Conservation (phyloP, 2,888 invertebrate species). For the Subacronicta megacephala region DNA sequence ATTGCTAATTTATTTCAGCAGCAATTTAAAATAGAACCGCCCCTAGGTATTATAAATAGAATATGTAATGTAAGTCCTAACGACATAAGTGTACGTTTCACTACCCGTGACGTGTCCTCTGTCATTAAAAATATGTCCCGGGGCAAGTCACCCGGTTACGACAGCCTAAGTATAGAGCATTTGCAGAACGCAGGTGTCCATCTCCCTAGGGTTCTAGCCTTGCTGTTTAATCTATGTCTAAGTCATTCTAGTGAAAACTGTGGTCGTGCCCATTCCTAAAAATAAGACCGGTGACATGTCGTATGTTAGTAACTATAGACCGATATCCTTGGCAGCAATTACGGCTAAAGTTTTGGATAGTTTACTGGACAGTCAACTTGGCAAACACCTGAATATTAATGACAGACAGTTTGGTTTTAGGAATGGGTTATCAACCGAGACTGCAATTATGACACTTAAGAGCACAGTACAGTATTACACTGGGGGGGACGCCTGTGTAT, state of each 20-base stretch:
- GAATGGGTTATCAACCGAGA: neutral
- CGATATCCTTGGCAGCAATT: neutral
- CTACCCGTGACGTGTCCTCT: neutral
- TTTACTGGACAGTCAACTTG: neutral
- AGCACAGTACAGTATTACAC: neutral
- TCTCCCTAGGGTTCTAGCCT: slow-evolving; percentile 1
- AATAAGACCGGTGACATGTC: slow-evolving; percentile 6
- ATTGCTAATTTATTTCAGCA: slow-evolving; percentile 1
- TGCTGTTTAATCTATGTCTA: slow-evolving; percentile 3
- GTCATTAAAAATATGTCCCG: slow-evolving; percentile 2
- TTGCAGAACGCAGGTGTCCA: slow-evolving; percentile 3
- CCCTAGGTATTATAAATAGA: neutral
- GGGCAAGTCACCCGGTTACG: slow-evolving; percentile 10
- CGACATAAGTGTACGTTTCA: neutral
- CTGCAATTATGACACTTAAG: slow-evolving; percentile 1
- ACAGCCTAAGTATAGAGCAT: slow-evolving; percentile 5
- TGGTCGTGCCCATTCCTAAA: slow-evolving; percentile 2
- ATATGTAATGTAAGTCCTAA: neutral
- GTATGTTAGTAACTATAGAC: neutral
- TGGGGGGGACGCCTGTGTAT: neutral
- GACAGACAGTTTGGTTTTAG: neutral
- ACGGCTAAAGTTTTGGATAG: neutral
- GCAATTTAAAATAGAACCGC: neutral
- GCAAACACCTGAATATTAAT: neutral
- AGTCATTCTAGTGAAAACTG: slow-evolving; percentile 2